Percentiles rank a stretch among this genome's conserved stretches.
phyloP scores from a whole-genome alignment of 2,797 vertebrate species.

The Potorous gilbertii region DNA sequence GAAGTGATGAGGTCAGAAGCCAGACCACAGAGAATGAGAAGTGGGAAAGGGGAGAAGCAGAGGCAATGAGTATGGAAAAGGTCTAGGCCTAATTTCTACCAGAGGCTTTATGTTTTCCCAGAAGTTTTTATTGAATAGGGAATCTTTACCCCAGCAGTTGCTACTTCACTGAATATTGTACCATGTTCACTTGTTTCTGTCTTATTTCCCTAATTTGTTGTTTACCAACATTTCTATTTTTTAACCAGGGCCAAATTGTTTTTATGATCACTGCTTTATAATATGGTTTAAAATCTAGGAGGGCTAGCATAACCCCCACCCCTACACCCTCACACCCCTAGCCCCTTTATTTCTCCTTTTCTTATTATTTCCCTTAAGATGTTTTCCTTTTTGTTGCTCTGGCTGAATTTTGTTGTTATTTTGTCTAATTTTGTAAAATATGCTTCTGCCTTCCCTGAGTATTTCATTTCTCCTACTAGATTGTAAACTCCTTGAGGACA shows the following conservation, averaged over 20 bases:
- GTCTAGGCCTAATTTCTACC: not conserved
- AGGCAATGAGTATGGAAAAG: not conserved
- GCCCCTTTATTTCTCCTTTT: not conserved
- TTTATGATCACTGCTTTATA: not conserved
- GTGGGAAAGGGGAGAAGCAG: not conserved
- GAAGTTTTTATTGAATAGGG: too few relatives aligned
- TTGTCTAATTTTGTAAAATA: not conserved
- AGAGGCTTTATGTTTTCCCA: not conserved
- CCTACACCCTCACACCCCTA: too few relatives aligned
- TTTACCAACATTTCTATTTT: not conserved
- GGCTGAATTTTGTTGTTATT: not conserved
- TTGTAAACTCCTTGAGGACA: not conserved
- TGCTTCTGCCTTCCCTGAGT: not conserved
- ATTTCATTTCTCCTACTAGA: not conserved
- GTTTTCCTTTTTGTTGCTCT: not conserved
- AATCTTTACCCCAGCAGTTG: not conserved
- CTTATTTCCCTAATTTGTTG: not conserved
- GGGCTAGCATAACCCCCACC: not conserved
- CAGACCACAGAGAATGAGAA: not conserved
- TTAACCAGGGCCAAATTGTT: not conserved
- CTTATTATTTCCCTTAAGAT: not conserved
- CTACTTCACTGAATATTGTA: not conserved
- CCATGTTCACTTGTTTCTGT: not conserved
- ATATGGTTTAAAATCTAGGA: not conserved
- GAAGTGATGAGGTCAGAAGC: not conserved